Evolutionary conservation across 2,888 invertebrate genomes (phyloP).

Genomic region (Frankliniella intonsa): DNA sequence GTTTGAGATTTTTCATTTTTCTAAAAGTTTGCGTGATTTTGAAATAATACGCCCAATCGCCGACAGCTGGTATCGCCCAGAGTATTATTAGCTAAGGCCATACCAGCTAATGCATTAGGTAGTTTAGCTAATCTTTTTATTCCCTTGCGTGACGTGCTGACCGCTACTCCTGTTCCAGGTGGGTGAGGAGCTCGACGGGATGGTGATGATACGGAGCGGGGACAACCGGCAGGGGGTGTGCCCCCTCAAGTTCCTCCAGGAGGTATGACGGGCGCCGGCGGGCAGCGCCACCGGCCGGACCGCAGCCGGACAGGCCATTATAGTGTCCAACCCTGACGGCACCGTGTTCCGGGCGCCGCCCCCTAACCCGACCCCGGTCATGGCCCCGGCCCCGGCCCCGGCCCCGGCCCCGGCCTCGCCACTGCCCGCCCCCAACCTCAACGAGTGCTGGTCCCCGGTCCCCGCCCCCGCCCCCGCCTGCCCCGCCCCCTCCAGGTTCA

Average conservation of each 20-base stretch:
- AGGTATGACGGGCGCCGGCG: conserved; percentile 69
- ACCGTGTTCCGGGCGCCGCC: conserved; percentile 8
- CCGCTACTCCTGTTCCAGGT: conserved; percentile 66
- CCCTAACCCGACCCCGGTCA: neutral
- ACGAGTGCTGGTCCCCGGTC: conserved; percentile 6
- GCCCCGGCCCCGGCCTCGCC: neutral
- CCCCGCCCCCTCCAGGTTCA: conserved; percentile 15
- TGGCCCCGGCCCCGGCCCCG: neutral
- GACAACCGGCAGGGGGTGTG: conserved; percentile 90
- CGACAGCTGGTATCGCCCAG: too few relatives aligned
- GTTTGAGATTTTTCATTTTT: conserved; percentile 17
- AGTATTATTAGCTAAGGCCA: too few relatives aligned
- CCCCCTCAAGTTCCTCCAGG: conserved; percentile 89
- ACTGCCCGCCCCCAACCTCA: conserved; percentile 15
- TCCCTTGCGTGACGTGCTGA: neutral
- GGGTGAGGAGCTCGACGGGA: conserved; percentile 87
- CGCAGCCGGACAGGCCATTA: neutral
- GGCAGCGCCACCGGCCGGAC: neutral
- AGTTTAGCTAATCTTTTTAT: too few relatives aligned
- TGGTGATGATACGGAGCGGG: conserved; percentile 89
- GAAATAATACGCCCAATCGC: too few relatives aligned
- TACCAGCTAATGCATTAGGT: too few relatives aligned
- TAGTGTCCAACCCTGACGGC: conserved; percentile 18
- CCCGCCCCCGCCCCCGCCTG: neutral
- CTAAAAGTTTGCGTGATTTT: conserved; percentile 5